Percentiles rank a stretch among this genome's conserved stretches.
These are phyloP conservation scores for Telmatochromis brachygnathus DNA, from an alignment of 2,113 vertebrate genomes.

Conservation along the genomic window DNA sequence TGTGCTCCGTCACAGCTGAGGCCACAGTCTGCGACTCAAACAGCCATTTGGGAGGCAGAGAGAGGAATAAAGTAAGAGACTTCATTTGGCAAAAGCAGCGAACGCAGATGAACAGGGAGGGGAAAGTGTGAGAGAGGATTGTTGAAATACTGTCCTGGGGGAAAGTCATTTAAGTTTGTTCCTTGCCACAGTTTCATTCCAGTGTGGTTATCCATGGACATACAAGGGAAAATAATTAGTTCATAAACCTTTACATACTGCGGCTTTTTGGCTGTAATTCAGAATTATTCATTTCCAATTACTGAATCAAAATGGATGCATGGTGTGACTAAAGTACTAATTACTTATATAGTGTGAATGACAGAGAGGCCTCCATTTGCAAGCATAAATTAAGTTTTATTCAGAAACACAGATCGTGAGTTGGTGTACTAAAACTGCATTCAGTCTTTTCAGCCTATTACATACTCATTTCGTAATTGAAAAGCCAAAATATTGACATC, in stretches of 20 bases:
- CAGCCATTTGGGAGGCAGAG: constrained; percentile 8
- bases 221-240: constrained; percentile 33
- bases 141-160: constrained; percentile 19
- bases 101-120: background rate
- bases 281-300: constrained; percentile 43
- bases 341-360: background rate
- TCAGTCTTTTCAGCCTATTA: background rate
- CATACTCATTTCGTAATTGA: fast-evolving
- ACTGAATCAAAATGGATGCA: constrained; percentile 4
- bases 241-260: constrained; percentile 39
- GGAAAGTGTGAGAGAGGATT: background rate
- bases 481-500: background rate
- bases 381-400: background rate
- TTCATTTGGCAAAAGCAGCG: constrained; percentile 13
- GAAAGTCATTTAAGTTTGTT: constrained; percentile 46
- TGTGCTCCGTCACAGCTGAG: background rate
- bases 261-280: constrained; percentile 18
- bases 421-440: background rate
- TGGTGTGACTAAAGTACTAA: constrained; percentile 9
- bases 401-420: background rate
- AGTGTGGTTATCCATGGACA: background rate
- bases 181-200: background rate
- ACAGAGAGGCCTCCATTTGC: background rate
- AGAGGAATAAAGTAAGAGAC: background rate
- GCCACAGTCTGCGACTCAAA: background rate